A percentile compares a stretch with the other conserved stretches of the same genome.
Evolutionary conservation across 1,140 invertebrate species (phyloP).

Genomic region (Rhopalosiphum maidis): DNA sequence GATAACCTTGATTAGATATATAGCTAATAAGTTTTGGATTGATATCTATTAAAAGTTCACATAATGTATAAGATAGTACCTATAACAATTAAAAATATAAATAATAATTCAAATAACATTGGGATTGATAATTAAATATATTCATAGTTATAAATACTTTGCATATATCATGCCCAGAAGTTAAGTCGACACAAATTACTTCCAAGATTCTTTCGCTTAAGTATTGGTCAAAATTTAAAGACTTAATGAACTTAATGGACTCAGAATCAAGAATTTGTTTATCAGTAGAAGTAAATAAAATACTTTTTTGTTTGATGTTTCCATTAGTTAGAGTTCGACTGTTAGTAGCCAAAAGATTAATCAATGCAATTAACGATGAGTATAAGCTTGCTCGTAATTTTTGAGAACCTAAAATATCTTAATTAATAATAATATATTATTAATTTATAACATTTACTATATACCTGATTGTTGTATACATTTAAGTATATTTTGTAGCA

Average conservation of each 20-base stretch:
- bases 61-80: conserved; percentile 43
- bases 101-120: not conserved
- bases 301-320: conserved; percentile 57
- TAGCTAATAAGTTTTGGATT: conserved; percentile 50
- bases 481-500: conserved; percentile 63
- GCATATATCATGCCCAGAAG: conserved; percentile 86
- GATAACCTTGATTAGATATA: conserved; percentile 69
- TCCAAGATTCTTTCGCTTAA: conserved; percentile 80
- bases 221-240: conserved; percentile 72
- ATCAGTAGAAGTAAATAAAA: not conserved
- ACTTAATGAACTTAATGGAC: conserved; percentile 61
- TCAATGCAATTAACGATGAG: conserved; percentile 76
- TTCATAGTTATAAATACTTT: conserved; percentile 65
- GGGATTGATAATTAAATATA: not conserved
- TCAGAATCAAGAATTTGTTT: conserved; percentile 50
- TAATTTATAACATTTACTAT: not conserved
- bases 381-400: conserved; percentile 68
- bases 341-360: conserved; percentile 63
- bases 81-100: not conserved
- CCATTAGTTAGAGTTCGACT: conserved; percentile 60
- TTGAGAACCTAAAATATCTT: conserved; percentile 42
- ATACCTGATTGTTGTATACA: conserved; percentile 54
- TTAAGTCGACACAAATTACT: conserved; percentile 83
- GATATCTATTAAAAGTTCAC: conserved; percentile 50
- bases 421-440: not conserved